Evolutionary conservation across 2,797 vertebrate genomes (phyloP), one percentile per base, ranked within the genome.

Genomic region (Falco berigora): DNA sequence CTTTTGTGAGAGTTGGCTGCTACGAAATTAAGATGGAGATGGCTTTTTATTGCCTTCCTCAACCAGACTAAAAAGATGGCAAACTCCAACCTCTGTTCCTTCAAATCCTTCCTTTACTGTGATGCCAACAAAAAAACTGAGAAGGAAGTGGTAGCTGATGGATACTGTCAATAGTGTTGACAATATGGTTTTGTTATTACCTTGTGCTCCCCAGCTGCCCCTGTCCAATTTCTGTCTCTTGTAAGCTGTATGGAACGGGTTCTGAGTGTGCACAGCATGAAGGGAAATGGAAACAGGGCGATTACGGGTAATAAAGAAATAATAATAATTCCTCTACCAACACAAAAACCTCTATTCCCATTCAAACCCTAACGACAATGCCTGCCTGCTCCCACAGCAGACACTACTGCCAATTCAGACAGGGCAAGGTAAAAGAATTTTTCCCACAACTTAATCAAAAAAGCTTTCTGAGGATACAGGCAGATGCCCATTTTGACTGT

Each of bases 1-100:
- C 66, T n/a, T 74, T 90, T 79, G n/a, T 77, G 62, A 80, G 63
- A 94, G 87, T 2, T 68, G 72, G 34, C 77, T 85, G 34, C 56
- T 79, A 83, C 0, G 0, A 80, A 78, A 91, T 96, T 83, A 96
- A 85, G 81, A 56, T 61, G 73, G 64, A 88, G 58, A 63, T 88
- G 44, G 49, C 28, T 96, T 92, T 96, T 68, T 87, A 87, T 17
- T 93, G 80, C 53, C 49, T 71, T 92, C 66, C 83, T 86, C 95
- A 87, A 44, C 91, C 93, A 85, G 69, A 77, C 74, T 90, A 82
- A 89, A 89, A 90, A 68, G 80, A 86, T 10, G 3, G 67, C 36
- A 52, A 97, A 68, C 74, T 92, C 28, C 68, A 87, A 87, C 46
- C 67, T 92, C 77, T 80, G 42, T 25, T 94, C 61, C 56, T 93